Evolutionary conservation across 2,113 vertebrate genomes (phyloP).

Genomic region (Triplophysa siluroides): DNA sequence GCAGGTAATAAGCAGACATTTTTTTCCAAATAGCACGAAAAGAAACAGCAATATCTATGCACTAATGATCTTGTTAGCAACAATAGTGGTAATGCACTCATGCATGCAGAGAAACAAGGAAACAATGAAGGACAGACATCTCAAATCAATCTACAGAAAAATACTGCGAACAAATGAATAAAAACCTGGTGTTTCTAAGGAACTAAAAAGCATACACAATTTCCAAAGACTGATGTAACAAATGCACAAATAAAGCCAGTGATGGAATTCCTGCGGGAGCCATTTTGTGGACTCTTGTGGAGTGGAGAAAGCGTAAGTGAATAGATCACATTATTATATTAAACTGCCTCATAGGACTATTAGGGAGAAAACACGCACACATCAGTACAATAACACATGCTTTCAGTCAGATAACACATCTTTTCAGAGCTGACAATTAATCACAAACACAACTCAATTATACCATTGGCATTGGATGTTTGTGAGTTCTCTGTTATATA

Average conservation of each 20-base stretch:
- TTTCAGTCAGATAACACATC: conserved; percentile 28
- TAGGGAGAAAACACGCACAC: conserved; percentile 38
- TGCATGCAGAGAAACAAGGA: neutral
- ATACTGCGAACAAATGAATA: neutral
- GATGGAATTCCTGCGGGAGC: conserved; percentile 24
- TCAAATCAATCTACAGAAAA: conserved; percentile 2
- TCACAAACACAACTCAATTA: conserved; percentile 14
- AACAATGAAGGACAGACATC: conserved; percentile 7
- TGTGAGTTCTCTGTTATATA: neutral
- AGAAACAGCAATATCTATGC: conserved; percentile 27
- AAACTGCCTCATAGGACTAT: conserved; percentile 25
- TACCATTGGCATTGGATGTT: neutral
- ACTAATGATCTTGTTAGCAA: conserved; percentile 47
- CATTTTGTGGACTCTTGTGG: conserved; percentile 47
- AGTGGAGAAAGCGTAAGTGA: conserved; percentile 42
- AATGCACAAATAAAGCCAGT: conserved; percentile 13
- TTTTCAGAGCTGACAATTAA: conserved; percentile 20
- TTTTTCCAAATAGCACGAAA: conserved; percentile 14
- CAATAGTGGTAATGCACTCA: conserved; percentile 33
- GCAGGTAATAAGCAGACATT: conserved; percentile 11
- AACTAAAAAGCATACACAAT: neutral
- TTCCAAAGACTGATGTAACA: neutral
- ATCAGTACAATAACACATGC: conserved; percentile 29
- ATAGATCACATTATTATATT: conserved; percentile 45
- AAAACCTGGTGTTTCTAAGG: neutral